Evolutionary conservation across 2,113 vertebrate species (phyloP).

Genomic region (Eretmochelys imbricata): DNA sequence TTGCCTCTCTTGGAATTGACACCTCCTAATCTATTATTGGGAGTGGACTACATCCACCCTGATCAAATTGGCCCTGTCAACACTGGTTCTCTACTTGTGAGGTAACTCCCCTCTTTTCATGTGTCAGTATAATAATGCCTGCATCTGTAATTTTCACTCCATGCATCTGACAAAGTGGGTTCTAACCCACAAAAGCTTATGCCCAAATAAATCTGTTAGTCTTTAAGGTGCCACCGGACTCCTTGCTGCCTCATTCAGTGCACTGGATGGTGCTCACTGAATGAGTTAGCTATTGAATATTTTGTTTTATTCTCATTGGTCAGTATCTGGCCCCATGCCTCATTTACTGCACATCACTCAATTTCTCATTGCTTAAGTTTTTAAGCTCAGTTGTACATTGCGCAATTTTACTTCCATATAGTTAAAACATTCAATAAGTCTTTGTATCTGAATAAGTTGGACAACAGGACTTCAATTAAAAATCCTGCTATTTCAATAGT

Average conservation of each 20-base stretch:
- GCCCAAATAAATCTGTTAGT: too few relatives aligned
- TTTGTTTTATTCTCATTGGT: neutral
- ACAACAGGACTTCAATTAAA: neutral
- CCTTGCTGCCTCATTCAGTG: neutral
- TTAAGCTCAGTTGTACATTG: neutral
- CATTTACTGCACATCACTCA: neutral
- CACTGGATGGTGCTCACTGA: neutral
- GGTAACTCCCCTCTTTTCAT: too few relatives aligned
- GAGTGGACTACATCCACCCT: too few relatives aligned
- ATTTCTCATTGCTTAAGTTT: neutral
- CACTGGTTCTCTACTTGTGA: too few relatives aligned
- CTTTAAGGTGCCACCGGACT: too few relatives aligned
- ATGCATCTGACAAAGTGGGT: too few relatives aligned
- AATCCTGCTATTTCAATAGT: neutral
- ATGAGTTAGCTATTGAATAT: neutral
- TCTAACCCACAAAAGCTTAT: too few relatives aligned
- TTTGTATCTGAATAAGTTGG: neutral
- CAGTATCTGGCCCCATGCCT: neutral
- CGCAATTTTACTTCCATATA: neutral
- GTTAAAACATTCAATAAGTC: neutral
- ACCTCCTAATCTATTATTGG: too few relatives aligned
- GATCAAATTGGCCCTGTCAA: too few relatives aligned
- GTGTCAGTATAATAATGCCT: too few relatives aligned
- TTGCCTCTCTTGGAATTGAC: too few relatives aligned
- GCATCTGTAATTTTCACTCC: too few relatives aligned